phyloP scores from a whole-genome alignment of 2,113 vertebrate species.

The Thoracochromis brauschi region DNA sequence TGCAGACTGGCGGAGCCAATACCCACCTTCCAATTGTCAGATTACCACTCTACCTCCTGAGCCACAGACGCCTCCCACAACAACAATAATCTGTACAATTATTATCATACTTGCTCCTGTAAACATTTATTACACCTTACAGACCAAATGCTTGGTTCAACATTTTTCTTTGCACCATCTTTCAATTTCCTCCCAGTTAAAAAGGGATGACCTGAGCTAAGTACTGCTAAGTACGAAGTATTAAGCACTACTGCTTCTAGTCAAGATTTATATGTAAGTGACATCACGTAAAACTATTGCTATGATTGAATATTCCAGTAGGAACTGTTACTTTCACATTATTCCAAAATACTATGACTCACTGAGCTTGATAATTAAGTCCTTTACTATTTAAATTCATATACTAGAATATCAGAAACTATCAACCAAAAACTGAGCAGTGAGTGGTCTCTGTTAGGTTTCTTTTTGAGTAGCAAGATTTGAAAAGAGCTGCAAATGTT shows the following conservation, averaged over 20 bases:
- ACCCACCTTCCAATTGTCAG: neutral
- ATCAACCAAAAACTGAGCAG: neutral
- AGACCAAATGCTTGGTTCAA: neutral
- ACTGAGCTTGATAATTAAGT: slow-evolving; percentile 21
- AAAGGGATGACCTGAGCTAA: neutral
- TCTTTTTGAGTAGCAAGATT: neutral
- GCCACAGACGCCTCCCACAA: neutral
- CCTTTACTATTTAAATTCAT: slow-evolving; percentile 3
- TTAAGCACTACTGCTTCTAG: neutral
- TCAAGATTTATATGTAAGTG: neutral
- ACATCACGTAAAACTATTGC: slow-evolving; percentile 4
- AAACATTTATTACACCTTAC: neutral
- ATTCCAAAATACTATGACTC: neutral
- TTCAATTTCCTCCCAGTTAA: neutral
- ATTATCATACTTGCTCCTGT: neutral
- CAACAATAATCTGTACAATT: neutral
- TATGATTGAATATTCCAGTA: neutral
- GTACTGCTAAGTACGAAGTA: neutral
- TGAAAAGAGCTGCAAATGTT: neutral
- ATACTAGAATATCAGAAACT: neutral
- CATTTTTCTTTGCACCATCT: neutral
- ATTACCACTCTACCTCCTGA: neutral
- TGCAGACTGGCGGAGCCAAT: neutral
- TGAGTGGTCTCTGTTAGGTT: neutral
- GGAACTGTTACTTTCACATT: neutral